A percentile compares a stretch with the other conserved stretches of the same genome.
Evolutionary conservation across 1,140 invertebrate species (phyloP).

Genomic region (Drosophila tani): DNA sequence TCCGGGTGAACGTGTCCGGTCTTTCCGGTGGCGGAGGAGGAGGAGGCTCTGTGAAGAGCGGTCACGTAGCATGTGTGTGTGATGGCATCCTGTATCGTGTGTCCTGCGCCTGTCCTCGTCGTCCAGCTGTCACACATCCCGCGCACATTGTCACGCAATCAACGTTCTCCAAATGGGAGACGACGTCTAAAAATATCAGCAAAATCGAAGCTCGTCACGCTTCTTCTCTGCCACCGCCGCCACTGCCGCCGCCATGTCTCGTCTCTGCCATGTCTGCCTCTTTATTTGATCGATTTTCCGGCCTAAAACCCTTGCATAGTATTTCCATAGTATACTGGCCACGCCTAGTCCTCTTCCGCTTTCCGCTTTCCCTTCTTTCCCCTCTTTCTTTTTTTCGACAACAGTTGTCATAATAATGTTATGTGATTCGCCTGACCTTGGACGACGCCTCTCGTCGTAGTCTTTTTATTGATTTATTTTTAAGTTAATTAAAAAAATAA

Average conservation of each 20-base stretch:
- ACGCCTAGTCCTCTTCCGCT: conserved; percentile 20
- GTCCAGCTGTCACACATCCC: conserved; percentile 64
- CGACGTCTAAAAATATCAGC: conserved; percentile 59
- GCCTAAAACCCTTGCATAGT: conserved; percentile 16
- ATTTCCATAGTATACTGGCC: conserved; percentile 13
- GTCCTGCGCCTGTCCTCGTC: conserved; percentile 19
- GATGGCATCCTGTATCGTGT: conserved; percentile 30
- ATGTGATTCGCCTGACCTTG: conserved; percentile 63
- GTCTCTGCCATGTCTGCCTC: conserved; percentile 31
- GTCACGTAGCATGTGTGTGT: conserved; percentile 22
- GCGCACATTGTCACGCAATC: conserved; percentile 71
- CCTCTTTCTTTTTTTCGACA: conserved; percentile 5
- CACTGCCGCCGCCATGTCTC: conserved; percentile 10
- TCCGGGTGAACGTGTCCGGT: conserved; percentile 26
- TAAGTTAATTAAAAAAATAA: conserved; percentile 77
- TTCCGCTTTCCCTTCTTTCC: background rate
- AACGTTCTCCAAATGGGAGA: conserved; percentile 7
- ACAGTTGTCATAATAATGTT: conserved; percentile 73
- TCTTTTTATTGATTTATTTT: conserved; percentile 70
- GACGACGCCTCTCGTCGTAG: conserved; percentile 10
- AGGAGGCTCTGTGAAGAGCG: background rate
- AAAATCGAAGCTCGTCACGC: conserved; percentile 68
- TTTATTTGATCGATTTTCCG: conserved; percentile 73
- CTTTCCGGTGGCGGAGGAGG: background rate
- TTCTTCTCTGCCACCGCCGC: background rate